Conservation (phyloP, 2,888 invertebrate genomes). For the Leptinotarsa peninsularis region DNA sequence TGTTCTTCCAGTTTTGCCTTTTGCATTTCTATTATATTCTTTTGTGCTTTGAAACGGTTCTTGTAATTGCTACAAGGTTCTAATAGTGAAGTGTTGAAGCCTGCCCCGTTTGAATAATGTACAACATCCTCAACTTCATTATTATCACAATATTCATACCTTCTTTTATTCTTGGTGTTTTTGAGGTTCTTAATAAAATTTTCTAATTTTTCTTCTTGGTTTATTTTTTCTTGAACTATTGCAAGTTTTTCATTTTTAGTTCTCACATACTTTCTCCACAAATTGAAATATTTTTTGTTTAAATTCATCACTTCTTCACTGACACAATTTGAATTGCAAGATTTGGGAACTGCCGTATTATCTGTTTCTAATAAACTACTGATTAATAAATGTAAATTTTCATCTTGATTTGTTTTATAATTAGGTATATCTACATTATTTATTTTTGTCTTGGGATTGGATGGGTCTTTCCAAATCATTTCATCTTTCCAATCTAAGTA, state of each 20-base stretch:
- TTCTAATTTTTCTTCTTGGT: slow-evolving; percentile 54
- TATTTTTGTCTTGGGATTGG: slow-evolving; percentile 37
- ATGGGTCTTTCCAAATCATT: slow-evolving; percentile 42
- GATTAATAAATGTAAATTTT: slow-evolving; percentile 22
- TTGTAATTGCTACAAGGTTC: slow-evolving; percentile 45
- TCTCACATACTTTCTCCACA: slow-evolving; percentile 48
- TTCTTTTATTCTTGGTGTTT: slow-evolving; percentile 43
- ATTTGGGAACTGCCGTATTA: not conserved
- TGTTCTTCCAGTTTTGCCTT: slow-evolving; percentile 79
- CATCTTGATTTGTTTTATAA: slow-evolving; percentile 14
- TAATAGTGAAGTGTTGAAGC: not conserved
- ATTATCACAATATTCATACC: slow-evolving; percentile 27
- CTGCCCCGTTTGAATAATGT: not conserved
- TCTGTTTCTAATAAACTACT: slow-evolving; percentile 20
- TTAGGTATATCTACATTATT: slow-evolving; percentile 6
- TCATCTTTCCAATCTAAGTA: slow-evolving; percentile 40
- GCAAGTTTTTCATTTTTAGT: slow-evolving; percentile 43
- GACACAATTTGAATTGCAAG: not conserved
- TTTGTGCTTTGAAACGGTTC: slow-evolving; percentile 75
- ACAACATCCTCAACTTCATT: not conserved
- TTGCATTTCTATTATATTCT: slow-evolving; percentile 79
- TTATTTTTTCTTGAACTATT: slow-evolving; percentile 33
- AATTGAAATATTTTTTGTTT: slow-evolving; percentile 48
- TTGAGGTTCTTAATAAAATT: slow-evolving; percentile 55
- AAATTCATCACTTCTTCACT: slow-evolving; percentile 17